A percentile compares a stretch with the other conserved stretches of the same genome.
Evolutionary conservation across 2,888 invertebrate genomes (phyloP).

Genomic region (Eilema griseolum): DNA sequence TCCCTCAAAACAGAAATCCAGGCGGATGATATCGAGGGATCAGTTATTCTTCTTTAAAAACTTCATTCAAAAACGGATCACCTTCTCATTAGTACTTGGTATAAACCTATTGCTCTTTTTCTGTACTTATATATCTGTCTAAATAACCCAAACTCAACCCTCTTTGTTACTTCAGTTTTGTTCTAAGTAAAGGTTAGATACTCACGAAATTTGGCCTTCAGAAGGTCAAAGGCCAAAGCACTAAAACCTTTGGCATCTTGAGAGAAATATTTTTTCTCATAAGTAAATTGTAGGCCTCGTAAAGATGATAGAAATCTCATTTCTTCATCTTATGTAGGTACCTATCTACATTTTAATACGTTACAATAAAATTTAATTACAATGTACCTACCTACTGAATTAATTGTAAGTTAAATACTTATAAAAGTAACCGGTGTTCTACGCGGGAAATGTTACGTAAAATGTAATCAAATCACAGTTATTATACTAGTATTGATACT

Average conservation of each 20-base stretch:
- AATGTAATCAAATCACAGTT: slow-evolving; percentile 26
- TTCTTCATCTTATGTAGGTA: slow-evolving; percentile 2
- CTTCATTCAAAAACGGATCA: background rate
- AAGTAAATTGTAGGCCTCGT: slow-evolving; percentile 26
- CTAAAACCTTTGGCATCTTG: slow-evolving; percentile 26
- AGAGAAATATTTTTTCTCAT: slow-evolving; percentile 16
- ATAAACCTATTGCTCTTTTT: slow-evolving; percentile 18
- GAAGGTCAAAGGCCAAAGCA: slow-evolving; percentile 40
- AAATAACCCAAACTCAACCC: slow-evolving; percentile 34
- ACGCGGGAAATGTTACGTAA: slow-evolving; percentile 42
- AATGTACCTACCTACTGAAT: slow-evolving; percentile 51
- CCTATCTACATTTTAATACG: slow-evolving; percentile 26
- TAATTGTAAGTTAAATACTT: slow-evolving; percentile 57
- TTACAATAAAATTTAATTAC: slow-evolving; percentile 34
- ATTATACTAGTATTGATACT: background rate
- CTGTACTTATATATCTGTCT: slow-evolving; percentile 23
- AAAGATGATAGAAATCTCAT: slow-evolving; percentile 25
- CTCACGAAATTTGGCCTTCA: slow-evolving; percentile 31
- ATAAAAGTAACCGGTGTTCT: slow-evolving; percentile 52
- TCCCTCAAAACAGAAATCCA: no score
- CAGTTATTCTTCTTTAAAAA: no score
- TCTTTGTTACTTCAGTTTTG: slow-evolving; percentile 30
- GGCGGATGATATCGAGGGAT: no score
- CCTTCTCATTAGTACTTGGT: background rate
- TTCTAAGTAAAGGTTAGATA: slow-evolving; percentile 40